Evolutionary conservation across 2,888 invertebrate species (phyloP).

Genomic region (Tortricodes alternella): DNA sequence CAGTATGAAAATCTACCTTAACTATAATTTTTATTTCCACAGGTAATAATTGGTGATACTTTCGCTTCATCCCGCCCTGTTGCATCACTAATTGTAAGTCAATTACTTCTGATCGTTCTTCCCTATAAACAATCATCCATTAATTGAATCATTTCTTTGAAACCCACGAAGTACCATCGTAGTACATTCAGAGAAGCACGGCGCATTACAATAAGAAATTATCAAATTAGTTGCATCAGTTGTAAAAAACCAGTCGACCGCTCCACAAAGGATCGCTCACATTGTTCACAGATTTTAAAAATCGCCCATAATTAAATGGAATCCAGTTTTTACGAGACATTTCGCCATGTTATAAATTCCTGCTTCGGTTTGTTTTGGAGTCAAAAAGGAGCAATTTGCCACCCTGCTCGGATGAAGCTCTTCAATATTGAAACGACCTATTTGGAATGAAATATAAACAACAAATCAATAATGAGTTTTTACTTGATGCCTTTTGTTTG

Average conservation of each 20-base stretch:
- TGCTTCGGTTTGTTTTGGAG: conserved; percentile 52
- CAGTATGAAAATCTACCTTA: no score
- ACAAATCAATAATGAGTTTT: conserved; percentile 58
- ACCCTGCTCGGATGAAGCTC: conserved; percentile 61
- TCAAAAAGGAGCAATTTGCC: conserved; percentile 72
- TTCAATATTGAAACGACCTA: conserved; percentile 58
- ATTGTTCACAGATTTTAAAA: conserved; percentile 82
- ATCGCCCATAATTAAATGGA: conserved; percentile 82
- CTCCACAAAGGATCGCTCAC: conserved; percentile 71
- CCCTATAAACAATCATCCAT: conserved; percentile 34
- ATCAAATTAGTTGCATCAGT: conserved; percentile 75
- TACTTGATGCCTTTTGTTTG: conserved; percentile 56
- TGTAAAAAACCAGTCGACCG: conserved; percentile 59
- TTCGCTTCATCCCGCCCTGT: conserved; percentile 2
- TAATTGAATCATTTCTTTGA: conserved; percentile 48
- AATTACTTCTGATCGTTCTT: conserved; percentile 26
- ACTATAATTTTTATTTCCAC: conserved; percentile 18
- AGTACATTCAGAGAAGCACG: conserved; percentile 40
- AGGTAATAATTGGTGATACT: conserved; percentile 19
- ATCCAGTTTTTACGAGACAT: conserved; percentile 71
- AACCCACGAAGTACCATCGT: conserved; percentile 28
- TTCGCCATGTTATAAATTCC: conserved; percentile 77
- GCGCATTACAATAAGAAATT: conserved; percentile 71
- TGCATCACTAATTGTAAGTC: conserved; percentile 26
- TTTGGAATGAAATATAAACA: conserved; percentile 48